These are phyloP conservation scores for Leptobrachium leishanense DNA, from an alignment of 2,113 vertebrate species.

Conservation along the genomic window DNA sequence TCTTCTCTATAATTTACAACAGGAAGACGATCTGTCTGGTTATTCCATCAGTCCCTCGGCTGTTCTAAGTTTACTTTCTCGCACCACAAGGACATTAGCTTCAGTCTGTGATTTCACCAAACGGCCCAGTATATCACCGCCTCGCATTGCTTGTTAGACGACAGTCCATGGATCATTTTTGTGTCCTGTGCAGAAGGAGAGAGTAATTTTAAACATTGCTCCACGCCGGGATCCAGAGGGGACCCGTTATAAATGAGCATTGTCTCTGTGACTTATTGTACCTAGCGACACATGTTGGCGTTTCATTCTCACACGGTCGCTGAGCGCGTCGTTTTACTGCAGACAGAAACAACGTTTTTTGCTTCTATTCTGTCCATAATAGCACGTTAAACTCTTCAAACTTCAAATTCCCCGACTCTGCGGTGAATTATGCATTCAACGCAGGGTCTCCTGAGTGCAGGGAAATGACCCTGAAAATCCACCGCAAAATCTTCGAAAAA, in stretches of 20 bases:
- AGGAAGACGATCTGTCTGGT: neutral
- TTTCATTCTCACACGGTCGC: neutral
- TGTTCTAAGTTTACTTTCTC: neutral
- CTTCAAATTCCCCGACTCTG: too few relatives aligned
- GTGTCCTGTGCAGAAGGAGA: neutral
- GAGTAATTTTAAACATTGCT: conserved; percentile 2
- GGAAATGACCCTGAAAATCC: too few relatives aligned
- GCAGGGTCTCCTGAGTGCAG: too few relatives aligned
- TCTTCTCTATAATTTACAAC: neutral
- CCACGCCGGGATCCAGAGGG: neutral
- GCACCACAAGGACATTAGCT: neutral
- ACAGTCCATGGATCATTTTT: neutral
- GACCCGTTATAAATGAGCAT: neutral
- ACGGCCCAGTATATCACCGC: neutral
- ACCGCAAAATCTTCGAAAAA: too few relatives aligned
- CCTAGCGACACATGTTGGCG: neutral
- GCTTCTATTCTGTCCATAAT: too few relatives aligned
- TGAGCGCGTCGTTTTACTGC: neutral
- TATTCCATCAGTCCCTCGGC: conserved; percentile 6
- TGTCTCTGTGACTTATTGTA: neutral
- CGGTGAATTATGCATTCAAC: too few relatives aligned
- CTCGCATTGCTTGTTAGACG: neutral
- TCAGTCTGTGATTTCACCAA: neutral
- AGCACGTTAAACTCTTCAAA: too few relatives aligned
- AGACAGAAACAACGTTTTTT: conserved; percentile 10